A percentile compares a stretch with the other conserved stretches of the same genome.
phyloP scores from a whole-genome alignment of 2,797 vertebrate genomes.

The Syndactyla subalaris region DNA sequence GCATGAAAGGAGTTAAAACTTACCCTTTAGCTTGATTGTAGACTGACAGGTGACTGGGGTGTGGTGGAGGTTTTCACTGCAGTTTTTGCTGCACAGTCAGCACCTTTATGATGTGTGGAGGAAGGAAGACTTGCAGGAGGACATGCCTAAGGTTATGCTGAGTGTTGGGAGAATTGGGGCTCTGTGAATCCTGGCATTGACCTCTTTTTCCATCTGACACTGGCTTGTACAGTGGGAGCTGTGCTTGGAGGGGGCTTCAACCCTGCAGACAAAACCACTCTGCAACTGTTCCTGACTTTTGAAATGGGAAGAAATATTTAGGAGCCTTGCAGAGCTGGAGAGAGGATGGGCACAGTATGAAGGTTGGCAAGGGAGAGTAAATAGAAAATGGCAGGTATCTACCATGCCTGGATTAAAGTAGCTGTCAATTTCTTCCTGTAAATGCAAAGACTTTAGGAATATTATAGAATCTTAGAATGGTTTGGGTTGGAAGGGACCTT shows the following conservation, averaged over 20 bases:
- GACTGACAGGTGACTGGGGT: neutral
- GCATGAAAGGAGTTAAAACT: neutral
- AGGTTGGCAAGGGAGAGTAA: neutral
- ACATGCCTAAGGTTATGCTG: neutral
- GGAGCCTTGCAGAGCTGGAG: neutral
- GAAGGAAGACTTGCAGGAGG: neutral
- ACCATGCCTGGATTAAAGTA: neutral
- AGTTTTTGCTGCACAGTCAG: neutral
- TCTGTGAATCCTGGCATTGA: neutral
- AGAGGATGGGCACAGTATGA: neutral
- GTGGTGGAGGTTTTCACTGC: neutral
- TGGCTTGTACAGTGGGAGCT: neutral
- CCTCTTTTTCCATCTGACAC: neutral
- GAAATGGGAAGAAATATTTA: neutral
- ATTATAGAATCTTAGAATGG: neutral
- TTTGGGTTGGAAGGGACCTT: neutral
- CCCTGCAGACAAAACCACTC: neutral
- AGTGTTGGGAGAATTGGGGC: neutral
- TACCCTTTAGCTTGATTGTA: neutral
- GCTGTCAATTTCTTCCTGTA: fast-evolving
- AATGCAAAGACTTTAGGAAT: neutral
- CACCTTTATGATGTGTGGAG: neutral
- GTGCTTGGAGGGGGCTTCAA: neutral
- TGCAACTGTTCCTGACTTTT: neutral
- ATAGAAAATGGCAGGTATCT: neutral